phyloP scores from a whole-genome alignment of 2,888 invertebrate species.

The Sinopyrophorus schimmeli region DNA sequence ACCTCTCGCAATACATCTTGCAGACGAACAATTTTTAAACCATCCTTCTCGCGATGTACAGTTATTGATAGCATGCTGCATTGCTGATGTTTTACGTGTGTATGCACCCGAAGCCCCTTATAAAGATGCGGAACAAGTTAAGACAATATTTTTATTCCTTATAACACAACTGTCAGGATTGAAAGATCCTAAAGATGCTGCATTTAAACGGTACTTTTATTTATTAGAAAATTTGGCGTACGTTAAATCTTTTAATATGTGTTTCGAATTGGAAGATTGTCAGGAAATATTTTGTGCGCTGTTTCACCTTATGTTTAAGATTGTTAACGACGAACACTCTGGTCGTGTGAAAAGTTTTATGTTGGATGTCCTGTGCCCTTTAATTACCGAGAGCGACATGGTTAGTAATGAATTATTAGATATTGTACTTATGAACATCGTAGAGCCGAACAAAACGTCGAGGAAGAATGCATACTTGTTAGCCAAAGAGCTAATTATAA shows the following conservation, averaged over 20 bases:
- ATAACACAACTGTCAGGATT: conserved; percentile 92
- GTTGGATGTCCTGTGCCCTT: conserved; percentile 91
- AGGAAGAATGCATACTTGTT: conserved; percentile 87
- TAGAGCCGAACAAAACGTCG: conserved; percentile 90
- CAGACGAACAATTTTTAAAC: conserved; percentile 89
- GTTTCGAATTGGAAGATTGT: conserved; percentile 95
- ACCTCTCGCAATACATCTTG: conserved; percentile 88
- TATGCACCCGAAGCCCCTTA: conserved; percentile 98
- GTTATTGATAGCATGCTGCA: conserved; percentile 93
- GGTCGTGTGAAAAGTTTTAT: conserved; percentile 96
- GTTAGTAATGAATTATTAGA: conserved; percentile 93
- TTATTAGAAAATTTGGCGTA: conserved; percentile 95
- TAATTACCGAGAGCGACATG: conserved; percentile 94
- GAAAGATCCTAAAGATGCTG: conserved; percentile 94
- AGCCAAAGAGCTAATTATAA: conserved; percentile 88
- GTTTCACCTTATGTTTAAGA: conserved; percentile 92
- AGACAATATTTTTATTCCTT: conserved; percentile 90
- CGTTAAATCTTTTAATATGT: conserved; percentile 98
- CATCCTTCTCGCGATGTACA: conserved; percentile 92
- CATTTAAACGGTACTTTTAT: conserved; percentile 97
- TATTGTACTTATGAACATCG: conserved; percentile 90
- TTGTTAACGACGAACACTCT: conserved; percentile 96
- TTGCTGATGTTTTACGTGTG: conserved; percentile 93
- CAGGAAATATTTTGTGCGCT: conserved; percentile 95
- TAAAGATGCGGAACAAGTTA: conserved; percentile 92